phyloP scores from a whole-genome alignment of 2,888 invertebrate genomes.

The Athripsodes cinereus region DNA sequence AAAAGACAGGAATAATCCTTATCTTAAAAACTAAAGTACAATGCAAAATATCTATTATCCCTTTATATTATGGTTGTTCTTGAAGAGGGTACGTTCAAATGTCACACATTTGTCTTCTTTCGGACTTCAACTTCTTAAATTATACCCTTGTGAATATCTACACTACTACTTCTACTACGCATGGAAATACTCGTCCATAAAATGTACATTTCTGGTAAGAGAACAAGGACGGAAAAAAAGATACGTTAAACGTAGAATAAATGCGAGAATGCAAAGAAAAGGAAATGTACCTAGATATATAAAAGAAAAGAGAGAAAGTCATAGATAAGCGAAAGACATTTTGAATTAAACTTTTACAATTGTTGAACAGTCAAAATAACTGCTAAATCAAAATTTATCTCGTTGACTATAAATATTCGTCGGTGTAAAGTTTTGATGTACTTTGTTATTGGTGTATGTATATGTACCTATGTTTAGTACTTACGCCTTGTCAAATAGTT shows the following conservation, averaged over 20 bases:
- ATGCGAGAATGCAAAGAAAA: conserved; percentile 1
- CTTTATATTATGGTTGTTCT: conserved; percentile 3
- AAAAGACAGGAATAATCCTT: background rate
- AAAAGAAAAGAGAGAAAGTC: conserved; percentile 9
- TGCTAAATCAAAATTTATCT: conserved; percentile 22
- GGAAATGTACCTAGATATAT: conserved; percentile 8
- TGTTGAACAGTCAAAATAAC: conserved; percentile 19
- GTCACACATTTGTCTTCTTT: conserved; percentile 20
- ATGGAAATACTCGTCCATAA: background rate
- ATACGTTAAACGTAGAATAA: background rate
- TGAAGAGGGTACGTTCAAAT: conserved; percentile 19
- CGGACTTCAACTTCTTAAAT: conserved; percentile 19
- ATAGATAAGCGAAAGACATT: conserved; percentile 11
- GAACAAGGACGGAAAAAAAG: background rate
- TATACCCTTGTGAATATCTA: conserved; percentile 15
- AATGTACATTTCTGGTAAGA: too few relatives aligned
- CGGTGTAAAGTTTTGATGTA: too few relatives aligned
- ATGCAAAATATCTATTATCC: conserved; percentile 2
- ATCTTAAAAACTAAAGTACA: conserved; percentile 2
- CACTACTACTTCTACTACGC: background rate
- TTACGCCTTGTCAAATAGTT: too few relatives aligned
- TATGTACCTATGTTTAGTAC: too few relatives aligned
- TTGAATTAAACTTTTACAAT: conserved; percentile 22
- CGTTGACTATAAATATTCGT: conserved; percentile 13
- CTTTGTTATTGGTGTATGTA: too few relatives aligned